Percentiles rank a stretch among this genome's conserved stretches.
Evolutionary conservation across 2,113 vertebrate genomes (phyloP).

Genomic region (Anguilla japonica): DNA sequence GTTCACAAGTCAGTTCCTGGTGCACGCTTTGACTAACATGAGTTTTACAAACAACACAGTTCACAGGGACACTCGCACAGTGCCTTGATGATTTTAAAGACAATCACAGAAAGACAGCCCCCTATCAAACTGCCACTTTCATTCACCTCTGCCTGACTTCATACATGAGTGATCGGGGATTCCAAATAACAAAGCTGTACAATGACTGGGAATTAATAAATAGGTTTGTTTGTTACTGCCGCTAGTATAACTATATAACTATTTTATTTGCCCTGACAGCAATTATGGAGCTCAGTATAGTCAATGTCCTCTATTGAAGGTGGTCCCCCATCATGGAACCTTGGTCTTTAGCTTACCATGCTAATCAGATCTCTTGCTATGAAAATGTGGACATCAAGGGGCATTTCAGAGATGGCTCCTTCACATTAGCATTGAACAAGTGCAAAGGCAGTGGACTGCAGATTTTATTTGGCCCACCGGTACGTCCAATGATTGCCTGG

Average conservation of each 20-base stretch:
- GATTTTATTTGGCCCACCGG: too few species aligned
- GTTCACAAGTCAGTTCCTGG: background rate
- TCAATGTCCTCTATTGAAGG: background rate
- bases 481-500: too few species aligned
- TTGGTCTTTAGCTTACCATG: background rate
- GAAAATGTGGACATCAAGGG: background rate
- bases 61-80: background rate
- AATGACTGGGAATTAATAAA: background rate
- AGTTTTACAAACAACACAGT: background rate
- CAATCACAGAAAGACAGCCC: background rate
- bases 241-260: background rate
- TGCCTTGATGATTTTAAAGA: background rate
- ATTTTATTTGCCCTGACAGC: background rate
- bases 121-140: background rate
- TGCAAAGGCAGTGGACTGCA: too few species aligned
- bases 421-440: background rate
- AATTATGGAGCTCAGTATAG: background rate
- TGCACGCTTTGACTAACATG: background rate
- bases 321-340: background rate
- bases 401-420: background rate
- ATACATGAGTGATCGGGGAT: background rate
- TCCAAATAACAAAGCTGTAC: background rate
- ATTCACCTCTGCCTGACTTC: background rate
- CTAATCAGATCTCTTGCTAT: background rate
- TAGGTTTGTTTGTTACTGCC: background rate